Percentiles rank a stretch among this genome's conserved stretches.
phyloP scores from a whole-genome alignment of 2,113 vertebrate genomes.

The Peucedramus taeniatus region DNA sequence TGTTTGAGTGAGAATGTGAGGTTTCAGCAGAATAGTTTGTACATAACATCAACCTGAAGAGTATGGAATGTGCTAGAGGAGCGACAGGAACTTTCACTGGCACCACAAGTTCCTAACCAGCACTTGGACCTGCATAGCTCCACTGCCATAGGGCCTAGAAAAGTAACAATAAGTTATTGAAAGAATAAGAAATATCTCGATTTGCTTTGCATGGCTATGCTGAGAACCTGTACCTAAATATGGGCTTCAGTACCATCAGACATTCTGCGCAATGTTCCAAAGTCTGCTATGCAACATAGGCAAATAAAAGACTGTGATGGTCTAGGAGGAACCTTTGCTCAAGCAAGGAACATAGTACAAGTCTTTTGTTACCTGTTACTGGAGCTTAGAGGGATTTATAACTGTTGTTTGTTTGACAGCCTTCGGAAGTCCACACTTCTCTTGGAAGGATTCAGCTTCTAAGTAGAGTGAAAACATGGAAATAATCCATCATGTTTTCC shows the following conservation, averaged over 20 bases:
- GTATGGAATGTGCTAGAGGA: fast-evolving
- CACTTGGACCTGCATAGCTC: fast-evolving
- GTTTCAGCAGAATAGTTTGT: neutral
- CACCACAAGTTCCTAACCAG: neutral
- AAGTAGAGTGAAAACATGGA: neutral
- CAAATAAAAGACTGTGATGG: neutral
- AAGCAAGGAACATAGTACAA: neutral
- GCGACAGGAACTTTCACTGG: neutral
- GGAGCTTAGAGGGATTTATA: neutral
- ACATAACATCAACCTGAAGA: neutral
- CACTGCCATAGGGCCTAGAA: neutral
- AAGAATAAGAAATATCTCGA: neutral
- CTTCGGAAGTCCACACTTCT: neutral
- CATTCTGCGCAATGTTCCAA: neutral
- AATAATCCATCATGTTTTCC: neutral
- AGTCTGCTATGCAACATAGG: fast-evolving
- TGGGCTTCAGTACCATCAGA: neutral
- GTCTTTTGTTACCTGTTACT: neutral
- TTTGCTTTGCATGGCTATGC: neutral
- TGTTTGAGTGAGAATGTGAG: neutral
- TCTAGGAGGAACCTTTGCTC: neutral
- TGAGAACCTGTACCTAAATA: neutral
- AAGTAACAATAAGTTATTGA: fast-evolving
- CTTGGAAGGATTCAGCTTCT: neutral
- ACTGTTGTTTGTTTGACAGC: neutral